Evolutionary conservation across 2,888 invertebrate species (phyloP), one percentile per base, ranked within the genome.

Genomic region (Hydroisotoma schaefferi): DNA sequence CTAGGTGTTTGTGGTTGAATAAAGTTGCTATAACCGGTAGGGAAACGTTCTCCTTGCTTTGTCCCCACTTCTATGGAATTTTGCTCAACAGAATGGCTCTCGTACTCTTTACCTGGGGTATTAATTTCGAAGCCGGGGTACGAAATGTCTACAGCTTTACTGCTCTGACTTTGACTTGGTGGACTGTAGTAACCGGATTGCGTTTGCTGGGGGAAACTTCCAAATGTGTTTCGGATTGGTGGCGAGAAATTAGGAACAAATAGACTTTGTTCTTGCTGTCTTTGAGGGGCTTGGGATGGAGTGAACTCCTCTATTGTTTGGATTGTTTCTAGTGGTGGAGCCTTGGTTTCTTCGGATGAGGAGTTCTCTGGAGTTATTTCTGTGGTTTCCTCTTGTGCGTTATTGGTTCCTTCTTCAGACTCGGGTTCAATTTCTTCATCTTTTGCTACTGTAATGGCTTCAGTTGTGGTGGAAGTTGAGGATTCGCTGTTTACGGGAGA

Each of bases 61-160:
- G 12, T n/a, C 20, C 44, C 54, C 4, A 44, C 18, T 18, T 63
- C 66, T 38, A 61, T 55, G 2, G 59, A 44, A 49, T 60, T 67
- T 40, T 66, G 56, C 20, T 49, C 37, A 18, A 65, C 57, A n/a
- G 59, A 55, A 40, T 67, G 67, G 22, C 48, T 67, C 40, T 67
- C 67, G 40, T 58, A 67, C 55, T 67, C 67, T 25, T 59, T 61
- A 15, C 49, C 57, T 8, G 67, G 67, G 18, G 61, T 26, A 12
- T 43, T 54, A 3, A 63, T 61, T 18, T 61, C 63, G 37, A 38
- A 67, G 5, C 29, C 27, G 1, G 59, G 59, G 5, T 43, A 38
- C n/a, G 22, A 15, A 4, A 37, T 26, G 12, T 22, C 23, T 15
- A 51, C 43, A 22, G 37, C n/a, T 49, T 26, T 20, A 52, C 55